Base-by-base conservation (phyloP, 2,113 vertebrate genomes). In the Larimichthys polyactis region DNA sequence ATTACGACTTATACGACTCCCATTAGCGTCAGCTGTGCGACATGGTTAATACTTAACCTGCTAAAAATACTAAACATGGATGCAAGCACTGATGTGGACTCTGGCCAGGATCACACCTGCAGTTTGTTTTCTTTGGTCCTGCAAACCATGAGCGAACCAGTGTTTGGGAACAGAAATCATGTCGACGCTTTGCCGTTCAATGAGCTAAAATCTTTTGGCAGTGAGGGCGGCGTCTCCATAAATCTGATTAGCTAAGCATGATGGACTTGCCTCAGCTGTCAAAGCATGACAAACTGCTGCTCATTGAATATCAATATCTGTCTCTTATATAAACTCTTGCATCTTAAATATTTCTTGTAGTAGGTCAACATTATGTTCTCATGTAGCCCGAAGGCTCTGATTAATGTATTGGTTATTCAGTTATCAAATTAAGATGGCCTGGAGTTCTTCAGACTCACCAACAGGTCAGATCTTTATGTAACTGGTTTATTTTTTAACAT, bases 291-390 rank as follows among this genome's bases (percentile, higher is more conserved):
- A 55, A 71, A 70, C 57, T 70, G 76, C 76, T 46, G 52, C 7
- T 66, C 29, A 66, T 60, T 16, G 69, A 27, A 36, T 54, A 74
- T 84, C 73, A 55, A 81, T 80, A 73, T 64, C 51, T 19, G 49
- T 29, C 73, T 64, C 44, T 46, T 32, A 20, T 8, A 19, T 55
- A 60, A 55, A 60, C 43, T 32, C 10, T 10, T 60, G 71, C 72
- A 64, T 75, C 17, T 67, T 59, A 3, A 65, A 29, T 44, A 46
- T 1, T 46, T 64, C 7, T 1, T 22, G 54, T 57, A 16, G 17
- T 16, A 6, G 6, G 5, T 4, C 3, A 11, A 4, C 19, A 52
- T 74, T 52, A 36, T 11, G 15, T 9, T 36, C 19, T 24, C 43
- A 19, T 16, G 3, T 2, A 5, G 14, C 40, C 46, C 20, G 14